phyloP scores from a whole-genome alignment of 2,113 vertebrate genomes.

The Istiophorus platypterus region DNA sequence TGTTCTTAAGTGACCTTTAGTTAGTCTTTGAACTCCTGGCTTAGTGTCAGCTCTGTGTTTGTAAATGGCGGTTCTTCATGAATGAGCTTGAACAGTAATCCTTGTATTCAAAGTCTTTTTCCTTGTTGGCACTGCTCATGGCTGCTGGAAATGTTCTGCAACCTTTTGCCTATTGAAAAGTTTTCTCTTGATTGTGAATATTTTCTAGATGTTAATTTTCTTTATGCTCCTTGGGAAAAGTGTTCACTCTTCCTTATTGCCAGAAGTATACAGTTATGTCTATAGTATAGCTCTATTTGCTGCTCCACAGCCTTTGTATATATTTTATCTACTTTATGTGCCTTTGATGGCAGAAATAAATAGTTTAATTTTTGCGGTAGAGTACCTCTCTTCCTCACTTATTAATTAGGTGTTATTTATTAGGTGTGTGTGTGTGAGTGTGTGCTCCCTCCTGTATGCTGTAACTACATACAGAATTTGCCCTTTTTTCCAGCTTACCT shows the following conservation, averaged over 20 bases:
- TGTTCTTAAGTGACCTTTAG: neutral
- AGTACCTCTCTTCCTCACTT: slow-evolving; percentile 17
- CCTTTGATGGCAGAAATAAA: slow-evolving; percentile 31
- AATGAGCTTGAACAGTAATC: neutral
- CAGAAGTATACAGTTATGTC: neutral
- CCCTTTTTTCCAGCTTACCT: slow-evolving; percentile 12
- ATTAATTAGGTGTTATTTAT: neutral
- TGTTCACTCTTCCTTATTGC: neutral
- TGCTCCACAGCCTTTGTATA: slow-evolving; percentile 1
- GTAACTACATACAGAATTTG: slow-evolving; percentile 4
- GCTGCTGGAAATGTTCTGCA: neutral
- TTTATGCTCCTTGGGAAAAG: neutral
- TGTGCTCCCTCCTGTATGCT: neutral
- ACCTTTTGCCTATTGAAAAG: slow-evolving; percentile 6
- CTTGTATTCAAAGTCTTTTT: slow-evolving; percentile 1
- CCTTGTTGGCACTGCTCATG: neutral
- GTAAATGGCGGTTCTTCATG: neutral
- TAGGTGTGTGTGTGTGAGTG: neutral
- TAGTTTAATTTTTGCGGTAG: slow-evolving; percentile 9
- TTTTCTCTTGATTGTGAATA: neutral
- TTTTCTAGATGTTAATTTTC: neutral
- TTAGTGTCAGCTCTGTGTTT: neutral
- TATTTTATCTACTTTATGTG: neutral
- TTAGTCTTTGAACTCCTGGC: neutral
- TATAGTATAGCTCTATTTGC: slow-evolving; percentile 2